Percentiles rank a stretch among this genome's conserved stretches.
phyloP scores from a whole-genome alignment of 1,140 invertebrate genomes.

The Caenorhabditis briggsae region DNA sequence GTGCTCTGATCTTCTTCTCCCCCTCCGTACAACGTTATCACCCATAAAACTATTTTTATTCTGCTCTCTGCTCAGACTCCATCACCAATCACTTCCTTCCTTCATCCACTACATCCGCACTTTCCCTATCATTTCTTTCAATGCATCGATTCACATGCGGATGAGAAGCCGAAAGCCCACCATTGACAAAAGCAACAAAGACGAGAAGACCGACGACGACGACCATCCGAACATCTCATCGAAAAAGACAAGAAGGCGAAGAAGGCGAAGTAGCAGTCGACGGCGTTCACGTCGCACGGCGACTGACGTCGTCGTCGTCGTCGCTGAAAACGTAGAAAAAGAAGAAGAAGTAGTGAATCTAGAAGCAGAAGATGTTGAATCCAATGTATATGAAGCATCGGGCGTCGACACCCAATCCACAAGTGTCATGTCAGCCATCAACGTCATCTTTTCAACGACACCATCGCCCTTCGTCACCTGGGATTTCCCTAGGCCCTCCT shows the following conservation, averaged over 20 bases:
- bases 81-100: not conserved
- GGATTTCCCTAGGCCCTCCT: slow-evolving; percentile 37
- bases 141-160: slow-evolving; percentile 55
- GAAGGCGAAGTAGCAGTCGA: slow-evolving; percentile 25
- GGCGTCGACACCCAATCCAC: slow-evolving; percentile 45
- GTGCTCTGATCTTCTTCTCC: slow-evolving; percentile 8
- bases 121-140: not conserved
- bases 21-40: not conserved
- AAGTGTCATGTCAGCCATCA: slow-evolving; percentile 43
- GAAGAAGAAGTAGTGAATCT: not conserved
- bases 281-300: slow-evolving; percentile 53
- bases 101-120: not conserved
- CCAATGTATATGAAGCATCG: slow-evolving; percentile 51
- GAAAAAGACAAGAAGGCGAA: slow-evolving; percentile 42
- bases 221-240: slow-evolving; percentile 51
- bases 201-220: slow-evolving; percentile 51
- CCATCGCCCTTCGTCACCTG: slow-evolving; percentile 42
- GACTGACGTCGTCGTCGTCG: slow-evolving; percentile 48
- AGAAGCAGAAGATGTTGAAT: slow-evolving; percentile 46
- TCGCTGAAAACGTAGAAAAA: slow-evolving; percentile 45
- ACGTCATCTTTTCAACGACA: slow-evolving; percentile 37
- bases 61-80: slow-evolving; percentile 16
- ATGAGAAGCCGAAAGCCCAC: slow-evolving; percentile 25
- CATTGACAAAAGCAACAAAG: slow-evolving; percentile 35
- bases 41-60: slow-evolving; percentile 49